Conservation (phyloP, 2,888 invertebrate genomes). For the Erebia palarica region DNA sequence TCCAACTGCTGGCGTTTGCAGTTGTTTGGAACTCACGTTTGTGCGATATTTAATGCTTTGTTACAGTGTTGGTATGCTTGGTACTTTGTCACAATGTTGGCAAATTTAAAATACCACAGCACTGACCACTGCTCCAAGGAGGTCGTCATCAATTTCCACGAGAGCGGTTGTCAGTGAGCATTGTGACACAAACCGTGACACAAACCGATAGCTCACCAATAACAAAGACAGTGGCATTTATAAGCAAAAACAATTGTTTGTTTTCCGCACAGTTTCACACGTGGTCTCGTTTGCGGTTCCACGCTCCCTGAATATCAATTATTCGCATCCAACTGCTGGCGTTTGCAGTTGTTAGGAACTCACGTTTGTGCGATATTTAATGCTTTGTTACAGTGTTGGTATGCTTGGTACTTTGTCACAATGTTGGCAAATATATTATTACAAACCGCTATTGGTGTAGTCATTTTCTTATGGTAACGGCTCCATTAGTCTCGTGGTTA, state of each 20-base stretch:
- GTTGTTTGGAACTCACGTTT: conserved; percentile 22
- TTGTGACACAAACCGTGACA: neutral
- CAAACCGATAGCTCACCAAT: conserved; percentile 5
- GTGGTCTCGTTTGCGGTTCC: conserved; percentile 38
- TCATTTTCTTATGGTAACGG: too few relatives aligned
- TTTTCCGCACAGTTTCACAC: conserved; percentile 39
- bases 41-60: conserved; percentile 13
- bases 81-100: neutral
- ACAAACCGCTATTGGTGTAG: too few relatives aligned
- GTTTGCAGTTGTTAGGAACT: conserved; percentile 25
- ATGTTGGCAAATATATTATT: too few relatives aligned
- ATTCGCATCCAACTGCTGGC: conserved; percentile 37
- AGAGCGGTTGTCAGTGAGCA: neutral
- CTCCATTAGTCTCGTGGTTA: too few relatives aligned
- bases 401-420: neutral
- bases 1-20: conserved; percentile 32
- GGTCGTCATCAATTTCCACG: too few relatives aligned
- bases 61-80: neutral
- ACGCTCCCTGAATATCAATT: conserved; percentile 42
- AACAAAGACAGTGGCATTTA: conserved; percentile 20
- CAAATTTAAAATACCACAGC: too few relatives aligned
- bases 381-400: conserved; percentile 5
- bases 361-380: conserved; percentile 19
- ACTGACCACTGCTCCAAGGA: too few relatives aligned
- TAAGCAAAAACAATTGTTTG: conserved; percentile 38